Base-by-base conservation (phyloP, 2,797 vertebrate genomes). In the Mormyrops boulengeri region DNA sequence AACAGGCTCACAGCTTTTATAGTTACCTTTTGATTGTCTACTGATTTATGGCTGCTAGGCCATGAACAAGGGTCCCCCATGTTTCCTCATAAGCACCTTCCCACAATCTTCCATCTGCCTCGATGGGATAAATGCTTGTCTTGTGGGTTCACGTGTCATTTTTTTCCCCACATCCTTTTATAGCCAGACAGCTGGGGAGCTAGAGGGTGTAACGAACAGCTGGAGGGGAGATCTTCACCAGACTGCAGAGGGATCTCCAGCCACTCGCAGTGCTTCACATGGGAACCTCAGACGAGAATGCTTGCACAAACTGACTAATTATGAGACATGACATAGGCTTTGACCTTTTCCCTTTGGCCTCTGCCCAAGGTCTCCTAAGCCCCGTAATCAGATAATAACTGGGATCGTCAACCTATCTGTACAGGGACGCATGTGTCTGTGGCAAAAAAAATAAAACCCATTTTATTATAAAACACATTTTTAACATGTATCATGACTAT, bases 161-260 rank as follows among this genome's bases (percentile, higher is more conserved):
- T 90, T 89, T 26, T 2, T 1, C 30, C 66, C 11, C 84, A 66
- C 77, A 89, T 91, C 89, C 90, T 92, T 92, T 92, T 89, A 90
- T 89, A 92, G 91, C 82, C 1, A 93, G 92, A 91, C 92, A 90
- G 91, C 90, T 38, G 85, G 93, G 90, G 90, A 91, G 91, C 88
- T 49, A 55, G 89, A 88, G 50, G 90, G 19, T 50, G 90, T 89
- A 47, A 57, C 53, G 80, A 92, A 91, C 91, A 92, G 92, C 90
- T 92, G 92, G 91, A 90, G 89, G 88, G 89, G 84, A 77, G 88
- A 85, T 44, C 90, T 89, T 55, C 60, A 84, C 82, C 84, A 91
- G 85, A 88, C 84, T 88, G 85, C 66, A 30, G 60, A 62, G 77
- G 52, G 88, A 77, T 66, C 30, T 62, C 3, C n/a, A 66, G 55